Percentiles rank a stretch among this genome's conserved stretches.
phyloP scores from a whole-genome alignment of 2,113 vertebrate genomes.

The Peromyscus californicus region DNA sequence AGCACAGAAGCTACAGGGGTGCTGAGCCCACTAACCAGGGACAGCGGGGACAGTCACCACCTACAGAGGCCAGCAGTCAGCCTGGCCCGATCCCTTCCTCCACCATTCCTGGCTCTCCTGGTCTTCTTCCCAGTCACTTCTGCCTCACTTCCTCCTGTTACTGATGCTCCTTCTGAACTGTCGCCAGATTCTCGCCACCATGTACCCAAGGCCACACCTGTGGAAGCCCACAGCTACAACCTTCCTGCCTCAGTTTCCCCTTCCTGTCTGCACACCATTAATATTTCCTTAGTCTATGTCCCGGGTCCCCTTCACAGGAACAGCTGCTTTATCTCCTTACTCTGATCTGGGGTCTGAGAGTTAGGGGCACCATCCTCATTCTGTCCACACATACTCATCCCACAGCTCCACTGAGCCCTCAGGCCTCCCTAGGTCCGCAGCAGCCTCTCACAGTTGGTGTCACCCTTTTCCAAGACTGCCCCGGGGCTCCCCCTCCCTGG shows the following conservation, averaged over 20 bases:
- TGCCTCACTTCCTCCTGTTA: background rate
- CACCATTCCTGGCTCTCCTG: background rate
- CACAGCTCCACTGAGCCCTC: background rate
- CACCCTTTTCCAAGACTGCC: background rate
- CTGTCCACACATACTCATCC: background rate
- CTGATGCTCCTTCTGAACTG: background rate
- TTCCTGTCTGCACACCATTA: background rate
- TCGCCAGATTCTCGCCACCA: background rate
- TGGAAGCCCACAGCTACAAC: background rate
- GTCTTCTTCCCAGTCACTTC: background rate
- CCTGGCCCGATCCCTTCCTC: background rate
- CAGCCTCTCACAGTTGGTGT: background rate
- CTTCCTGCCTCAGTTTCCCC: too few relatives aligned
- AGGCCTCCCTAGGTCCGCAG: background rate
- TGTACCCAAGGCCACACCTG: background rate
- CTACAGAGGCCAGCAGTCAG: background rate
- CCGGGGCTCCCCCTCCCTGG: background rate
- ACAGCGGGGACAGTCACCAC: background rate
- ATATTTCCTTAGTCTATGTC: background rate
- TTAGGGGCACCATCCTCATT: background rate
- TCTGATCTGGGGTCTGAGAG: too few relatives aligned
- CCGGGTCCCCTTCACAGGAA: background rate
- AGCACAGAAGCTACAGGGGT: fast-evolving
- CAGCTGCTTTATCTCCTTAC: background rate
- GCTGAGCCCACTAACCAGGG: background rate